A percentile compares a stretch with the other conserved stretches of the same genome.
Evolutionary conservation across 2,113 vertebrate genomes (phyloP).

Genomic region (Mobula birostris): DNA sequence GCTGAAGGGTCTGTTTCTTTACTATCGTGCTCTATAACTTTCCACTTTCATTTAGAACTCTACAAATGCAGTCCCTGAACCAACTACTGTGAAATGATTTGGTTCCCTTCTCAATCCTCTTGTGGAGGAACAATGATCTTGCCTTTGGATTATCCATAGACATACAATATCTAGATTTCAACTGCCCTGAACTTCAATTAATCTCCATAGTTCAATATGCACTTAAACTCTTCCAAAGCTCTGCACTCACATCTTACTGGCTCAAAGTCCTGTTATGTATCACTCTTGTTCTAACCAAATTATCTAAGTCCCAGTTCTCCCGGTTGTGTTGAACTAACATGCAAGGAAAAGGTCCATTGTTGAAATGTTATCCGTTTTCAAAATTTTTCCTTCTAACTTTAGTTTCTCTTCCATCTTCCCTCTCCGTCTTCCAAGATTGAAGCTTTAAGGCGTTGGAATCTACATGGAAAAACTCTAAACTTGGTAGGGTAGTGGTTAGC

Average conservation of each 20-base stretch:
- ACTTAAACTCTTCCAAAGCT: too few relatives aligned
- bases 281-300: too few relatives aligned
- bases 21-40: too few relatives aligned
- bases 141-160: not conserved
- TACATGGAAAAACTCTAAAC: not conserved
- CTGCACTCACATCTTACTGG: too few relatives aligned
- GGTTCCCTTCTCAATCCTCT: not conserved
- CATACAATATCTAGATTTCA: not conserved
- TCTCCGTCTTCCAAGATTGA: not conserved
- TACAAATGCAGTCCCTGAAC: not conserved
- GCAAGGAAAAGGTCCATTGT: not conserved
- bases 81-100: not conserved
- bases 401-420: not conserved
- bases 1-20: too few relatives aligned
- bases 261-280: too few relatives aligned
- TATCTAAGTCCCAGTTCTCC: not conserved
- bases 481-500: not conserved
- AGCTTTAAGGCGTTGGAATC: not conserved
- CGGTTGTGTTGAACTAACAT: not conserved
- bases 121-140: not conserved
- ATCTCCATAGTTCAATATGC: not conserved
- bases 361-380: not conserved
- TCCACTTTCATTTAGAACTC: not conserved
- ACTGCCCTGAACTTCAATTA: not conserved
- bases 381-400: not conserved